Percentiles rank a stretch among this genome's conserved stretches.
These are phyloP conservation scores for Asarcornis scutulata DNA, from an alignment of 2,113 vertebrate species.

Conservation along the genomic window DNA sequence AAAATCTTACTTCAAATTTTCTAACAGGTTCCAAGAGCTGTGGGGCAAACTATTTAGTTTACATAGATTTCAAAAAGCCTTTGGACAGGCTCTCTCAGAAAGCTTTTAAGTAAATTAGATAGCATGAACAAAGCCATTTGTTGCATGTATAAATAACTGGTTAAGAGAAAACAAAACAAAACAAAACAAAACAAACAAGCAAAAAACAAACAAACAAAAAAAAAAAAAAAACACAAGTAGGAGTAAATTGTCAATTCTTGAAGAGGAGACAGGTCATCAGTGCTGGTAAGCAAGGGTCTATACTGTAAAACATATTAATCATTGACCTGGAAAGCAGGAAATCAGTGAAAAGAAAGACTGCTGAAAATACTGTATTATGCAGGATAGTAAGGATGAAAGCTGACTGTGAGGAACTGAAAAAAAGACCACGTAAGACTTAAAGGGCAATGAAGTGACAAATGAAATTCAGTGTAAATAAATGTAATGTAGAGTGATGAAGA, in stretches of 20 bases:
- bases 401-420: not conserved
- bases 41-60: not conserved
- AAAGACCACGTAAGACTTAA: not conserved
- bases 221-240: not conserved
- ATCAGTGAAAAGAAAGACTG: constrained; percentile 3
- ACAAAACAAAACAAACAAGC: too few relatives aligned
- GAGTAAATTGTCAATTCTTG: not conserved
- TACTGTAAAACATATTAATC: not conserved
- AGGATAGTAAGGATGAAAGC: not conserved
- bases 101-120: constrained; percentile 48
- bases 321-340: constrained; percentile 6
- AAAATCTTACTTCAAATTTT: not conserved
- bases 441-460: not conserved
- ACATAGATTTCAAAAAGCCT: not conserved
- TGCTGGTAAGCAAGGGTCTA: not conserved
- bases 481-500: not conserved
- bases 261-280: not conserved
- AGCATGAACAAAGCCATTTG: not conserved
- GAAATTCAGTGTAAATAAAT: constrained; percentile 18
- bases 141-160: not conserved
- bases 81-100: not conserved
- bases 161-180: not conserved
- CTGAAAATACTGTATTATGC: not conserved
- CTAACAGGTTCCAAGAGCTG: not conserved
- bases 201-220: too few relatives aligned